phyloP scores from a whole-genome alignment of 2,113 vertebrate species.

The Lepisosteus oculatus region DNA sequence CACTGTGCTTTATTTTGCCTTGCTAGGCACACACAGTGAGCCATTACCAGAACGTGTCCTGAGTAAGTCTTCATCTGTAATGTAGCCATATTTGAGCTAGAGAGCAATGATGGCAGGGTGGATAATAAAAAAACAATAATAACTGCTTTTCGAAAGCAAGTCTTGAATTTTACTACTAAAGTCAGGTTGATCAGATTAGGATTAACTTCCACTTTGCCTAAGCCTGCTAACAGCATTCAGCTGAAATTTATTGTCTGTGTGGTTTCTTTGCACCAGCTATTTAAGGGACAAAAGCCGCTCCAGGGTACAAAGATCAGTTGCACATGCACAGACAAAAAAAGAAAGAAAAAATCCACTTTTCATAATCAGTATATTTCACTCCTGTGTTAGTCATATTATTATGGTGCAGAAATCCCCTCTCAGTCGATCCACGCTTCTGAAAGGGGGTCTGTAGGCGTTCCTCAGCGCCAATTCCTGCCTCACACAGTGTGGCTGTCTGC shows the following conservation, averaged over 20 bases:
- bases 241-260: background rate
- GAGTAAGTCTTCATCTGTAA: no score
- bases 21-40: no score
- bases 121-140: no score
- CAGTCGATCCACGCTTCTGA: conserved; percentile 7
- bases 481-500: background rate
- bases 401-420: conserved; percentile 25
- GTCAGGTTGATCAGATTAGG: no score
- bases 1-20: no score
- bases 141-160: no score
- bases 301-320: conserved; percentile 1
- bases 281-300: conserved; percentile 18
- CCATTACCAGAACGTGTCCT: no score
- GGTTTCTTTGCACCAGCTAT: background rate
- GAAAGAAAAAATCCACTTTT: background rate
- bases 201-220: no score
- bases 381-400: conserved; percentile 30
- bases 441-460: conserved; percentile 8
- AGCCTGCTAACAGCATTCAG: background rate
- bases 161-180: no score
- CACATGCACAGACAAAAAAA: background rate
- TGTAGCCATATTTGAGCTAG: no score
- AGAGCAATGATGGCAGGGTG: no score
- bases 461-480: background rate
- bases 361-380: background rate